phyloP scores from a whole-genome alignment of 37 sponge, comb jelly and placozoan species.

The Bolinopsis microptera region DNA sequence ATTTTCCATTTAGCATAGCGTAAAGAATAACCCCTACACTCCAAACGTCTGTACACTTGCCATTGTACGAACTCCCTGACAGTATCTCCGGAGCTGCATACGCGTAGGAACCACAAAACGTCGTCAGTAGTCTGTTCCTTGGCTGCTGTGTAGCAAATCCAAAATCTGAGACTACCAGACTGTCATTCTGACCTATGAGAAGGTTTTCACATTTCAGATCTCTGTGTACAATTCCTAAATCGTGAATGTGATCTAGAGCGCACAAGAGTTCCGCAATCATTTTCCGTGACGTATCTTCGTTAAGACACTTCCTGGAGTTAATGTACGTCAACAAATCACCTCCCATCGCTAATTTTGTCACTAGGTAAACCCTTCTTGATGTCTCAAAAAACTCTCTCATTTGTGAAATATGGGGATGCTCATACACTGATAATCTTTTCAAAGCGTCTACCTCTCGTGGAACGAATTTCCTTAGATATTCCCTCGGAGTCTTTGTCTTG shows the following conservation, averaged over 20 bases:
- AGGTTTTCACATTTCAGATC: slow-evolving; percentile 97
- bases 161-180: slow-evolving; percentile 82
- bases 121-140: slow-evolving; percentile 67
- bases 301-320: slow-evolving; percentile 63
- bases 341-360: slow-evolving; percentile 74
- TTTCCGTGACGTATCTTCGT: slow-evolving; percentile 62
- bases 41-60: slow-evolving; percentile 84
- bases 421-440: slow-evolving; percentile 62
- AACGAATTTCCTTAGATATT: slow-evolving; percentile 83
- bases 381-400: slow-evolving; percentile 82
- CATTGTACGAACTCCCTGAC: slow-evolving; percentile 82
- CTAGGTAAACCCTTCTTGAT: slow-evolving; percentile 72
- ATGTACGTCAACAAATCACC: slow-evolving; percentile 67
- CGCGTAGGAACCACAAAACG: slow-evolving; percentile 94
- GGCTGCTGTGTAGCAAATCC: slow-evolving; percentile 76
- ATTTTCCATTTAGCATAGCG: slow-evolving; percentile 84
- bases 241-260: slow-evolving; percentile 66
- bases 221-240: slow-evolving; percentile 67
- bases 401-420: slow-evolving; percentile 70
- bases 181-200: slow-evolving; percentile 70
- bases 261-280: slow-evolving; percentile 55
- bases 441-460: slow-evolving; percentile 84
- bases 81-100: slow-evolving; percentile 95
- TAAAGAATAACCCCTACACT: slow-evolving; percentile 90
- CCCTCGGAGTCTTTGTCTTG: slow-evolving; percentile 78